Conservation (phyloP, 2,888 invertebrate genomes). For the Panzeria rudis region DNA sequence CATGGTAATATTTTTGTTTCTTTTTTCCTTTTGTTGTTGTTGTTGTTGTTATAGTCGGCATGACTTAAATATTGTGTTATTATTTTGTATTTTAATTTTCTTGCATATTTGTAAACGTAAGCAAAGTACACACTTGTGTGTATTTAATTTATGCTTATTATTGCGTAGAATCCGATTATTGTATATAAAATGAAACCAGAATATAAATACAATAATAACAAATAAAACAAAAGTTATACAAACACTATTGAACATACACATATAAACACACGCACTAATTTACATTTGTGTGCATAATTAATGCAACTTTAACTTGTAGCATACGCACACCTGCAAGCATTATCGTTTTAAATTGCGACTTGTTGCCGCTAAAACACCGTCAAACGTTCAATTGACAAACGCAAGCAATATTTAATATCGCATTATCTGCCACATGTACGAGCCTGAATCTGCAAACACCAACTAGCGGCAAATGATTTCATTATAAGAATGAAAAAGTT, state of each 20-base stretch:
- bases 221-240: constrained; percentile 10
- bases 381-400: constrained; percentile 44
- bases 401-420: constrained; percentile 45
- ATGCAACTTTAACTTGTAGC: constrained; percentile 31
- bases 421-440: constrained; percentile 42
- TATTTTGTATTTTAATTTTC: constrained; percentile 22
- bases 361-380: constrained; percentile 26
- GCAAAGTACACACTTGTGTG: constrained; percentile 25
- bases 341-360: constrained; percentile 4
- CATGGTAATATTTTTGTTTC: not conserved
- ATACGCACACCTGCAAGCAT: constrained; percentile 5
- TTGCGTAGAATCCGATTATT: constrained; percentile 70
- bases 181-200: constrained; percentile 33
- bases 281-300: constrained; percentile 59
- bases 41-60: not conserved
- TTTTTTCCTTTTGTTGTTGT: not conserved
- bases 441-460: constrained; percentile 19
- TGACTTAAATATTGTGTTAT: constrained; percentile 31
- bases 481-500: not conserved
- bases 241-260: not conserved
- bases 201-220: constrained; percentile 24
- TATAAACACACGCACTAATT: constrained; percentile 31
- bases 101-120: constrained; percentile 48
- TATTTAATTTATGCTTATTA: constrained; percentile 70
- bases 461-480: constrained; percentile 65